Conservation (phyloP, 2,888 invertebrate genomes). For the Ptilodon capucinus region DNA sequence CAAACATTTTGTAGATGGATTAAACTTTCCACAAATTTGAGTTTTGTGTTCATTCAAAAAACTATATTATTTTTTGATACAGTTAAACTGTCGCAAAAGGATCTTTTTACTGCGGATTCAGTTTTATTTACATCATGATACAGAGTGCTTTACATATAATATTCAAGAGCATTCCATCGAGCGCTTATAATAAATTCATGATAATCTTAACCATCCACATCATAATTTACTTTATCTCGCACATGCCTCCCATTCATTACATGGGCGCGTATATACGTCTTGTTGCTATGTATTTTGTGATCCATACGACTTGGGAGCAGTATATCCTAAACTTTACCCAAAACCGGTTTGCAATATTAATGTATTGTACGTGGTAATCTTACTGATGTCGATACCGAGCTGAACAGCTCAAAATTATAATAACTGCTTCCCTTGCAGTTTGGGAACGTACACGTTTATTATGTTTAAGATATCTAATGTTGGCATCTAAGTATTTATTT, state of each 20-base stretch:
- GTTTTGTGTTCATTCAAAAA: too few species aligned
- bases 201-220: slow-evolving; percentile 28
- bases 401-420: slow-evolving; percentile 47
- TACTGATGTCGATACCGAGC: slow-evolving; percentile 57
- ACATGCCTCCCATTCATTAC: slow-evolving; percentile 23
- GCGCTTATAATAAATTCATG: slow-evolving; percentile 30
- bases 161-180: slow-evolving; percentile 16
- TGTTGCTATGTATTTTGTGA: slow-evolving; percentile 42
- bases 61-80: too few species aligned
- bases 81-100: background rate
- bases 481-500: too few species aligned
- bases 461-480: background rate
- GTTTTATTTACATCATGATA: background rate
- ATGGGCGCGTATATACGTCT: slow-evolving; percentile 20
- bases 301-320: slow-evolving; percentile 59
- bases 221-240: slow-evolving; percentile 35
- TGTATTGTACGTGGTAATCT: slow-evolving; percentile 70
- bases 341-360: slow-evolving; percentile 74
- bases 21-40: too few species aligned
- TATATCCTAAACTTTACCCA: slow-evolving; percentile 70
- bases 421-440: slow-evolving; percentile 25
- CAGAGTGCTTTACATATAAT: slow-evolving; percentile 17
- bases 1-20: too few species aligned
- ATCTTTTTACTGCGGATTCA: background rate
- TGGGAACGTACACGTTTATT: background rate